Conservation (phyloP, 2,797 vertebrate species). For the Cyprinella venusta region DNA sequence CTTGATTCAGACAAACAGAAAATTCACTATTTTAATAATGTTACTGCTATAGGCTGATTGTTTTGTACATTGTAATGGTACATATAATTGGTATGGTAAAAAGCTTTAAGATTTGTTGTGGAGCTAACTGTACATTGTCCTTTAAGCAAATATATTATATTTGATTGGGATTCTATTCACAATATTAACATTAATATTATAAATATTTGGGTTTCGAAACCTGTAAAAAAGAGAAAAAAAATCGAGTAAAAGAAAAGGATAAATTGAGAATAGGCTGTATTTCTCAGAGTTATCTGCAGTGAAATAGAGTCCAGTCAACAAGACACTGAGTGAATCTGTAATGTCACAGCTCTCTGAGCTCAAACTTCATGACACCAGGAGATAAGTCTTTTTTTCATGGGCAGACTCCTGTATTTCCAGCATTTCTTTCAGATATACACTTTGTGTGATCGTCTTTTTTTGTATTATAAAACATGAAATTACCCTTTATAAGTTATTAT, state of each 20-base stretch:
- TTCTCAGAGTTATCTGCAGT: neutral
- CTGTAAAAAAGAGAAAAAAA: neutral
- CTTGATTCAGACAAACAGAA: neutral
- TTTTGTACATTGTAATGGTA: neutral
- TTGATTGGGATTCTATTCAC: neutral
- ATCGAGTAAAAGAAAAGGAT: neutral
- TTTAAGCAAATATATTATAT: neutral
- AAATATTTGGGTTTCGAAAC: neutral
- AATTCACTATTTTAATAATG: neutral
- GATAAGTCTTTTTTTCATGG: neutral
- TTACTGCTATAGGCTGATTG: neutral
- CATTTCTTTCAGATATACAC: neutral
- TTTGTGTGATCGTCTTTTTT: neutral
- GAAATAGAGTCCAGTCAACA: slow-evolving; percentile 15
- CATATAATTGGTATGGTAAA: too few species aligned
- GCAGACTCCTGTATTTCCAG: neutral
- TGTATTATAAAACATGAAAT: neutral
- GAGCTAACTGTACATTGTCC: neutral
- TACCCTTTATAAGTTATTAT: neutral
- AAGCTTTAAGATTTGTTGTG: neutral
- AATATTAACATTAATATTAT: neutral
- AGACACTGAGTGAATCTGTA: slow-evolving; percentile 20
- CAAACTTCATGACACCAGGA: neutral
- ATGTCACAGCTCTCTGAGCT: slow-evolving; percentile 22
- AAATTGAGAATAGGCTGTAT: neutral